Conservation (phyloP, 2,888 invertebrate species). For the Coleophora flavipennella region DNA sequence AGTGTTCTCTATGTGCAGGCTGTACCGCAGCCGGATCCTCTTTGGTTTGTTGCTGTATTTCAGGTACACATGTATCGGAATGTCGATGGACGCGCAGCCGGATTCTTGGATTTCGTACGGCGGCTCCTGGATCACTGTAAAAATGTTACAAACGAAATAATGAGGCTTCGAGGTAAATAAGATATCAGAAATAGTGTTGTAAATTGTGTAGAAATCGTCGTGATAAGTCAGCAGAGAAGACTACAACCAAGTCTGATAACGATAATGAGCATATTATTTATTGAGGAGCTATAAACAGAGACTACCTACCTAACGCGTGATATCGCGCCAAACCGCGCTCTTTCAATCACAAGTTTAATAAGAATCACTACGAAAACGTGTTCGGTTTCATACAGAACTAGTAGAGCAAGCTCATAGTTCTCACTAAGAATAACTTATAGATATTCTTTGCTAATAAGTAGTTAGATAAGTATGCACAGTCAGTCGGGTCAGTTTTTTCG, state of each 20-base stretch:
- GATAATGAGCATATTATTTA: conserved; percentile 32
- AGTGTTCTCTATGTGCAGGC: conserved; percentile 54
- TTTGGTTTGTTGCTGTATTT: conserved; percentile 56
- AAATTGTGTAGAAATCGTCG: neutral
- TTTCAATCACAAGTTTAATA: no score
- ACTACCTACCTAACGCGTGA: no score
- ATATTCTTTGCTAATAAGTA: no score
- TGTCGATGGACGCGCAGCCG: conserved; percentile 58
- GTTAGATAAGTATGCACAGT: no score
- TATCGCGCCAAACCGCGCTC: no score
- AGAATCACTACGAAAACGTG: no score
- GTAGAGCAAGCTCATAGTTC: no score
- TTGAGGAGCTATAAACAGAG: conserved; percentile 15
- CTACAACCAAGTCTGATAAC: conserved; percentile 36
- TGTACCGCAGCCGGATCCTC: conserved; percentile 56
- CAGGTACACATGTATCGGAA: conserved; percentile 64
- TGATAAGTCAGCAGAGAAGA: conserved; percentile 11
- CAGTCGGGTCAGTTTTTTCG: no score
- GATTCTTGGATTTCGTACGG: conserved; percentile 69
- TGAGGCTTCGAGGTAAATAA: conserved; percentile 7
- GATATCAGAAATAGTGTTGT: conserved; percentile 14
- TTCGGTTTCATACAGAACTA: no score
- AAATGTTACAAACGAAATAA: conserved; percentile 20
- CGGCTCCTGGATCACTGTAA: conserved; percentile 65
- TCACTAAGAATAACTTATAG: no score